Evolutionary conservation across 2,888 invertebrate species (phyloP).

Genomic region (Hedychridium roseum): DNA sequence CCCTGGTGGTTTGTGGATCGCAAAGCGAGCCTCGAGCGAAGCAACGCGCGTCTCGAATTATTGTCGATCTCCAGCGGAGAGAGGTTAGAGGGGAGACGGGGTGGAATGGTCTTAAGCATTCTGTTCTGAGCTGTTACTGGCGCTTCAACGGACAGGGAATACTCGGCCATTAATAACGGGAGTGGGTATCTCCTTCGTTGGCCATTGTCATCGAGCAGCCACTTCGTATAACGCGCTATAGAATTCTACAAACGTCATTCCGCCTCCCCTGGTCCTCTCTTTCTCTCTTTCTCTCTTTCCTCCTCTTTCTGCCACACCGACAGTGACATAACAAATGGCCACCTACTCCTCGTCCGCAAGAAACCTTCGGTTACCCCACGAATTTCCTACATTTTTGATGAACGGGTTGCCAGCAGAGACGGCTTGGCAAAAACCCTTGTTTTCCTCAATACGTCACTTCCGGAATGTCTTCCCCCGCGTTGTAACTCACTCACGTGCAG

Average conservation of each 20-base stretch:
- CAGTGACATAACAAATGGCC: slow-evolving; percentile 21
- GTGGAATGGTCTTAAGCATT: slow-evolving; percentile 18
- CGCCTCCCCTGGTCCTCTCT: too few relatives aligned
- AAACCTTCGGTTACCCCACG: background rate
- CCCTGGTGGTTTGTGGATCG: too few relatives aligned
- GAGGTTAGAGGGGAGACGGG: slow-evolving; percentile 10
- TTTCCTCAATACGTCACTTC: background rate
- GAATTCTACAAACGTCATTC: slow-evolving; percentile 16
- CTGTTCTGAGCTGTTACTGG: background rate
- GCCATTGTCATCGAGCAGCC: slow-evolving; percentile 26
- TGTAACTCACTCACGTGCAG: slow-evolving; percentile 7
- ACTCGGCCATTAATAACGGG: slow-evolving; percentile 27
- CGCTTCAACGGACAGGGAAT: slow-evolving; percentile 9
- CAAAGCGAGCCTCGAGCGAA: background rate
- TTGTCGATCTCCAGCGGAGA: slow-evolving; percentile 10
- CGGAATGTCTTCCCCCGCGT: background rate
- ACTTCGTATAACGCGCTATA: slow-evolving; percentile 17
- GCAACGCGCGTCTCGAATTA: slow-evolving; percentile 3
- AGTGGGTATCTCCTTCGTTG: slow-evolving; percentile 14
- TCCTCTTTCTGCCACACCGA: slow-evolving; percentile 7
- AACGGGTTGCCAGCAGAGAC: background rate
- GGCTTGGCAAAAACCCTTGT: background rate
- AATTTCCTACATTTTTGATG: background rate
- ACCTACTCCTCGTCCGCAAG: slow-evolving; percentile 13
- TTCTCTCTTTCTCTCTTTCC: too few relatives aligned